These are phyloP conservation scores for Marmota flaviventris DNA, from an alignment of 2,113 vertebrate genomes.

Conservation along the genomic window DNA sequence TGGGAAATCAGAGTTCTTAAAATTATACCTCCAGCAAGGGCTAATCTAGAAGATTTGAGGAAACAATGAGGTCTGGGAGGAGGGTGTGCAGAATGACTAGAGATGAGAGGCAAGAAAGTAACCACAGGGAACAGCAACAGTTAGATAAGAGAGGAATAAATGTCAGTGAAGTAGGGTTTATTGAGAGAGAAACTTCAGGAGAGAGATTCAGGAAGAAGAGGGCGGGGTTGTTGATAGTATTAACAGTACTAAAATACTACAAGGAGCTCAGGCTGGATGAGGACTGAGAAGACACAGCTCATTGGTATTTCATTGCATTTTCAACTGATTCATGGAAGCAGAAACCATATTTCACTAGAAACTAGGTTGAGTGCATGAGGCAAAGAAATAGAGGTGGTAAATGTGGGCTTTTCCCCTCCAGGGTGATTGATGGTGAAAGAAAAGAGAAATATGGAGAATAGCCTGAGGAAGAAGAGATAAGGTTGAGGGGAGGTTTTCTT, in stretches of 20 bases:
- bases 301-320: neutral
- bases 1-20: conserved; percentile 14
- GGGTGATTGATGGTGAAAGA: conserved; percentile 46
- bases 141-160: neutral
- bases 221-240: neutral
- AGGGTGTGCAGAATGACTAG: conserved; percentile 12
- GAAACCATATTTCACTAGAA: conserved; percentile 48
- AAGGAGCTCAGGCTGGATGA: neutral
- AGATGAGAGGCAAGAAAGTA: conserved; percentile 4
- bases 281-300: neutral
- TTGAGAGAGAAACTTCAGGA: conserved; percentile 16
- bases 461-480: conserved; percentile 6
- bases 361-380: conserved; percentile 19
- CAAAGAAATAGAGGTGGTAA: conserved; percentile 18
- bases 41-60: neutral
- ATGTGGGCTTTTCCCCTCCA: neutral
- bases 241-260: neutral
- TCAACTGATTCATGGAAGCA: conserved; percentile 5
- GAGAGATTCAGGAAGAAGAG: conserved; percentile 32
- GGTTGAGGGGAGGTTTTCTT: conserved; percentile 12
- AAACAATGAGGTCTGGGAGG: neutral
- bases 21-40: neutral
- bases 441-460: conserved; percentile 13
- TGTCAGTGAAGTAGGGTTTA: neutral
- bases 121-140: neutral